Evolutionary conservation across 1,140 invertebrate genomes (phyloP).

Genomic region (Brachionus asplanchnoidis): DNA sequence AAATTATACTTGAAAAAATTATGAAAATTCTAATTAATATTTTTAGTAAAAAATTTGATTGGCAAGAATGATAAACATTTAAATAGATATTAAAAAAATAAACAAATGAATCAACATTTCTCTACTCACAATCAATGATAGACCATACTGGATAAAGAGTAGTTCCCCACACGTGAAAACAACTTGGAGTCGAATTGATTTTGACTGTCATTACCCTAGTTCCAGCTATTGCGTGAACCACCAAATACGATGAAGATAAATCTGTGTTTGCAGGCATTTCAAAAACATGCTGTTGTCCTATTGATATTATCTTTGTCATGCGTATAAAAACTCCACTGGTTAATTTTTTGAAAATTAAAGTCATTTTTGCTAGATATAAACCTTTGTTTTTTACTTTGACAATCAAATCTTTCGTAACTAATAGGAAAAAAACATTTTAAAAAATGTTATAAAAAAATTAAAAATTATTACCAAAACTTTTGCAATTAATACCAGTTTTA

Average conservation of each 20-base stretch:
- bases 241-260: not conserved
- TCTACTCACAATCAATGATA: not conserved
- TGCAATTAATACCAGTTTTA: not conserved
- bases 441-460: not conserved
- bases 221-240: constrained; percentile 30
- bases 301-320: not conserved
- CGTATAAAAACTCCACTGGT: not conserved
- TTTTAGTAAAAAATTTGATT: not conserved
- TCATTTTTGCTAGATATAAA: not conserved
- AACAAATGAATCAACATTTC: not conserved
- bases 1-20: not conserved
- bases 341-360: not conserved
- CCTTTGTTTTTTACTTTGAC: constrained; percentile 35
- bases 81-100: not conserved
- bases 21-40: not conserved
- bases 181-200: not conserved
- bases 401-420: not conserved
- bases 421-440: not conserved
- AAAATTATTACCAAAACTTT: not conserved
- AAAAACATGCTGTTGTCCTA: not conserved
- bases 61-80: not conserved
- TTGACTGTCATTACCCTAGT: not conserved
- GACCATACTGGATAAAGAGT: constrained; percentile 5
- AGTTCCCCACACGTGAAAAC: constrained; percentile 40
- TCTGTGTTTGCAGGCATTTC: not conserved